Conservation (phyloP, 2,113 vertebrate genomes). For the Pleuronectes platessa region DNA sequence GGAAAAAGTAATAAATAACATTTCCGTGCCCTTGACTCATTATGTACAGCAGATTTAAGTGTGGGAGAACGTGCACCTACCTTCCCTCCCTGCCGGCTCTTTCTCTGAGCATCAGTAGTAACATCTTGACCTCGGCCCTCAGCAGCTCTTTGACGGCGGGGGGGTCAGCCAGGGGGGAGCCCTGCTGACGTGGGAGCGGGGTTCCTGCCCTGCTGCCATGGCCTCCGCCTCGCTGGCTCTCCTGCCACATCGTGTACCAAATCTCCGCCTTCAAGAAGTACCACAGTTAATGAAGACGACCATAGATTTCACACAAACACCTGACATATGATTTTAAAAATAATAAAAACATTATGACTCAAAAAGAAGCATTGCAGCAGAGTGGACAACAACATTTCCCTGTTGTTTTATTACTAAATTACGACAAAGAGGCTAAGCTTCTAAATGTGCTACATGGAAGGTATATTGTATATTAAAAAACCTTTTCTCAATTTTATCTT, state of each 20-base stretch:
- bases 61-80: slow-evolving; percentile 54
- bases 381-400: no score
- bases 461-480: background rate
- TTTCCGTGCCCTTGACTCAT: background rate
- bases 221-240: slow-evolving; percentile 37
- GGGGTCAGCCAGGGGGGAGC: slow-evolving; percentile 82
- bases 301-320: background rate
- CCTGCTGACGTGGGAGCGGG: slow-evolving; percentile 12
- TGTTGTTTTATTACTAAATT: no score
- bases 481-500: no score
- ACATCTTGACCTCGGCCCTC: slow-evolving; percentile 86
- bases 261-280: slow-evolving; percentile 76
- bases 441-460: no score
- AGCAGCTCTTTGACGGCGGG: slow-evolving; percentile 85
- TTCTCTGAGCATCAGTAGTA: slow-evolving; percentile 80
- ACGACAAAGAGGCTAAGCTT: no score
- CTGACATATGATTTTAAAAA: background rate
- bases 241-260: slow-evolving; percentile 80
- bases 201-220: slow-evolving; percentile 21
- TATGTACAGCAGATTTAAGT: background rate
- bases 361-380: no score
- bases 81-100: slow-evolving; percentile 62
- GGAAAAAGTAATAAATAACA: no score
- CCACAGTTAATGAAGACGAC: background rate
- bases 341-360: no score